Evolutionary conservation across 1,140 invertebrate genomes (phyloP), one percentile per base, ranked within the genome.

Genomic region (Cydia fagiglandana): DNA sequence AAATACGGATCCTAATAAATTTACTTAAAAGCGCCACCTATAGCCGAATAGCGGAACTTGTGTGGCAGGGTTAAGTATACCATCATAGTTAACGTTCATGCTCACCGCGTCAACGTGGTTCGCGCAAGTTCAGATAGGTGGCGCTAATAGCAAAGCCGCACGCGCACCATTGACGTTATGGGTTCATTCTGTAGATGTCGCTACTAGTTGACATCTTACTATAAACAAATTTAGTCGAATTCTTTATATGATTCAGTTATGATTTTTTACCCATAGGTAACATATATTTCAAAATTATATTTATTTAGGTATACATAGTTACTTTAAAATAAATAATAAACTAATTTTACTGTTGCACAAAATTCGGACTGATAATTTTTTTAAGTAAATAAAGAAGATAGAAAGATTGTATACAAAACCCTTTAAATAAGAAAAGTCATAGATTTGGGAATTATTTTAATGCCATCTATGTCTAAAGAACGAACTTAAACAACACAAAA

Each of bases 381-480:
- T 1, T 6, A 41, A 41, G 38, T 41, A 41, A 41, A 34, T 34
- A 34, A 34, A 34, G 0, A 30, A 30, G 2, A 30, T 30, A 38
- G 45, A 15, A 50, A 50, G 0, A 50, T 1, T 41, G 38, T 10
- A 9, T 10, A 10, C 9, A 10, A 9, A 41, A 41, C 9, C 38
- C 38, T 41, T 10, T 10, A 10, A 41, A 41, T 41, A 41, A 9
- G 9, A 41, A 41, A 38, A 41, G 20, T 10, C 17, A 61, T 24
- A 61, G 0, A 24, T 7, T 61, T 10, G 10, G 5, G 20, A 61
- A 20, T 4, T 9, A 24, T 38, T 13, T 47, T 41, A 24, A 38
- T 38, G 73, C 76, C 76, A 74, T 68, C 76, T 77, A 68, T 34
- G 4, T 13, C 9, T 9, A 4, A 75, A 45, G 17, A 47, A 20